phyloP scores from a whole-genome alignment of 2,113 vertebrate species.

The Grallaria varia region DNA sequence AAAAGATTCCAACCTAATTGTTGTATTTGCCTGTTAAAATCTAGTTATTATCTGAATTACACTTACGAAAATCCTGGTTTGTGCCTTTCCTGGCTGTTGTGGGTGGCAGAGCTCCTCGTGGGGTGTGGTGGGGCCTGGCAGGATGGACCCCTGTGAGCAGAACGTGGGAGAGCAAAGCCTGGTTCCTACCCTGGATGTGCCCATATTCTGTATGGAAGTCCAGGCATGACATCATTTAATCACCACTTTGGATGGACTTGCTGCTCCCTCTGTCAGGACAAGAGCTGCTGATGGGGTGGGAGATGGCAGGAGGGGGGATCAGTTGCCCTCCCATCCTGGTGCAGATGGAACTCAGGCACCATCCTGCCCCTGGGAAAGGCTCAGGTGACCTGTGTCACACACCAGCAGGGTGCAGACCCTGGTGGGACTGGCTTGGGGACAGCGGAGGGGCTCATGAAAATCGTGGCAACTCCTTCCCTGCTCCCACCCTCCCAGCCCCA shows the following conservation, averaged over 20 bases:
- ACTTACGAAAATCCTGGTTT: background rate
- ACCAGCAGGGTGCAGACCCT: background rate
- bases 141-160: too few relatives aligned
- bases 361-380: too few relatives aligned
- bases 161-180: fast-evolving
- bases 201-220: fast-evolving
- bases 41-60: background rate
- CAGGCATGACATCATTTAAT: too few relatives aligned
- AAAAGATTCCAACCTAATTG: background rate
- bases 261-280: fast-evolving
- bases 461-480: background rate
- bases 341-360: background rate
- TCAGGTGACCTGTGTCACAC: background rate
- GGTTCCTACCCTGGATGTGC: fast-evolving
- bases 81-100: background rate
- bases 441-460: too few relatives aligned
- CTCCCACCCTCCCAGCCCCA: fast-evolving
- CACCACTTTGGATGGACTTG: fast-evolving
- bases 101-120: fast-evolving
- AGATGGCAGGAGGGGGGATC: fast-evolving
- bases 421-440: fast-evolving
- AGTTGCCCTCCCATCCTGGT: fast-evolving
- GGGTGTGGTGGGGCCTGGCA: background rate
- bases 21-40: background rate
- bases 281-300: background rate